Evolutionary conservation across 2,797 vertebrate genomes (phyloP).

Genomic region (Myotis planiceps): DNA sequence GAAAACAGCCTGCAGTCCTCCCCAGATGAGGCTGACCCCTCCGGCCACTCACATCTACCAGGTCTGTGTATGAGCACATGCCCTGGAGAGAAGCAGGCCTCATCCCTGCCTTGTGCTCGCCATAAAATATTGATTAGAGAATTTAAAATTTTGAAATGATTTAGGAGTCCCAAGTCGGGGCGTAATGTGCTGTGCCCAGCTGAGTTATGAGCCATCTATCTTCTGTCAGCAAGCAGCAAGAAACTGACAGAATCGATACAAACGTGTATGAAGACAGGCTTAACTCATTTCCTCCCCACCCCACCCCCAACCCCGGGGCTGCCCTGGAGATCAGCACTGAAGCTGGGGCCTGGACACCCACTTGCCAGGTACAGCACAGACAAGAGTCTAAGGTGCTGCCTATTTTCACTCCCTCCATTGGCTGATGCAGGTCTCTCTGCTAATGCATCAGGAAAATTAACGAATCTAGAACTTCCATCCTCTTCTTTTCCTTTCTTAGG

Average conservation of each 20-base stretch:
- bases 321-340: not conserved
- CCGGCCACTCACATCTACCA: not conserved
- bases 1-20: not conserved
- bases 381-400: not conserved
- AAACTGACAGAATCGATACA: conserved; percentile 89
- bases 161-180: conserved; percentile 86
- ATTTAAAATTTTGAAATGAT: conserved; percentile 90
- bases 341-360: not conserved
- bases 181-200: conserved; percentile 86
- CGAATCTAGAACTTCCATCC: not conserved
- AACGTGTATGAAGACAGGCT: conserved; percentile 87
- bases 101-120: conserved; percentile 81
- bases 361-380: not conserved
- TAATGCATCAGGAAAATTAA: not conserved
- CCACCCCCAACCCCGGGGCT: not conserved
- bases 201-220: conserved; percentile 87
- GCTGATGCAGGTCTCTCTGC: not conserved
- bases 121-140: conserved; percentile 91
- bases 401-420: not conserved
- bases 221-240: conserved; percentile 87
- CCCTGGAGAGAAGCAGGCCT: conserved; percentile 76
- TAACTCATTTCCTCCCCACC: conserved; percentile 86
- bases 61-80: not conserved
- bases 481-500: not conserved
- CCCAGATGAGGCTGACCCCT: not conserved